phyloP scores from a whole-genome alignment of 2,797 vertebrate genomes.

The Menidia menidia region DNA sequence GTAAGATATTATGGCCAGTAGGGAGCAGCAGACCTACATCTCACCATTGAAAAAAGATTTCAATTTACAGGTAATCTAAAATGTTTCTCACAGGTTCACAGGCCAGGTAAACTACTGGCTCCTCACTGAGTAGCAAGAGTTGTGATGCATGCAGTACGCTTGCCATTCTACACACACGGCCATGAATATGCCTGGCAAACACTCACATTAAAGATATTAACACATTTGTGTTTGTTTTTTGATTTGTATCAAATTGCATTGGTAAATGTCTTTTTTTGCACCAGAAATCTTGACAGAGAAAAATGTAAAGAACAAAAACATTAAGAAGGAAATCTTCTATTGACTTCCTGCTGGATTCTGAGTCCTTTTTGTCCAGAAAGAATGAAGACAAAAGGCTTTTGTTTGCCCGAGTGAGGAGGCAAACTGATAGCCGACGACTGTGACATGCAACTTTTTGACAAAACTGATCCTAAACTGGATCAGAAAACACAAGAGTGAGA shows the following conservation, averaged over 20 bases:
- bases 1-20: conserved; percentile 37
- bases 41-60: not conserved
- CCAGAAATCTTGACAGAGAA: conserved; percentile 3
- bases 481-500: not conserved
- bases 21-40: conserved; percentile 66
- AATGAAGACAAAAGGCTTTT: conserved; percentile 54
- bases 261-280: not conserved
- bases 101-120: conserved; percentile 17
- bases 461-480: conserved; percentile 29
- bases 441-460: conserved; percentile 11
- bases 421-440: conserved; percentile 35
- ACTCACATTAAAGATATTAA: not conserved
- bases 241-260: not conserved
- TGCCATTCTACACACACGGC: conserved; percentile 23
- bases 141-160: conserved; percentile 23
- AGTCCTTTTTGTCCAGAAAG: conserved; percentile 33
- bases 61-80: conserved; percentile 6
- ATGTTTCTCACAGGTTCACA: conserved; percentile 2
- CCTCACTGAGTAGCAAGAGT: conserved; percentile 18
- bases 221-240: not conserved
- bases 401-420: conserved; percentile 28
- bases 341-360: not conserved
- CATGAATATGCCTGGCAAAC: not conserved
- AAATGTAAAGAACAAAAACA: not conserved
- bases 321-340: not conserved